Base-by-base conservation (phyloP, 2,797 vertebrate genomes). In the Pipistrellus nathusii region DNA sequence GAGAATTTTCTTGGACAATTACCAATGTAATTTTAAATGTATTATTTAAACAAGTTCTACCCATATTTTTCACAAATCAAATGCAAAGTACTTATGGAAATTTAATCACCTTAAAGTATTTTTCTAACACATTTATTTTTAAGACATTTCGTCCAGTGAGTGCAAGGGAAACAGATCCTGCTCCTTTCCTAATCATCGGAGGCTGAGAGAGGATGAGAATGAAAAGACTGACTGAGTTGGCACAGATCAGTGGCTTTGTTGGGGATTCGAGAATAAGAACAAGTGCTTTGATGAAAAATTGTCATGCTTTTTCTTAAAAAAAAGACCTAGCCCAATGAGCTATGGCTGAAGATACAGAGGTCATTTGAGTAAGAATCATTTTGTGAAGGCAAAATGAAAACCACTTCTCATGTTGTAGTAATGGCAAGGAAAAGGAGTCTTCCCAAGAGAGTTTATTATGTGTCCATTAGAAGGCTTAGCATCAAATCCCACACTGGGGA, bases 381-480 rank as follows among this genome's bases (percentile, higher is more conserved):
- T 94, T 72, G 57, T 51, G 48, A 95, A 14, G 25, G n/a, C 25
- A 32, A 64, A 77, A 53, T 81, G n/a, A 75, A 96, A 85, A 85
- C 69, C 14, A 32, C 18, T 69, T 21, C 41, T 72, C 68, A 44
- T 53, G 44, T 44, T 89, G 15, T 32, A 30, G 27, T 53, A 62
- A 66, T 38, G 51, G 55, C 89, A 92, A 64, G 32, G 57, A 81
- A 90, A 94, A n/a, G 27, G 1, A 53, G 20, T 80, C 55, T 85
- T 94, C 89, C 93, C 91, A 84, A 41, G 83, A 86, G 91, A 77
- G 35, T 89, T 92, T 69, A 84, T 71, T 77, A 68, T 18, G 71
- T 62, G 64, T 87, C 76, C 86, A 88, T 94, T 96, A 95, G 85
- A 75, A 91, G 48, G 32, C 73, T 90, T 94, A 76, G 35, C 69